A percentile compares a stretch with the other conserved stretches of the same genome.
phyloP scores from a whole-genome alignment of 2,888 invertebrate species.

The Microplitis manilae region DNA sequence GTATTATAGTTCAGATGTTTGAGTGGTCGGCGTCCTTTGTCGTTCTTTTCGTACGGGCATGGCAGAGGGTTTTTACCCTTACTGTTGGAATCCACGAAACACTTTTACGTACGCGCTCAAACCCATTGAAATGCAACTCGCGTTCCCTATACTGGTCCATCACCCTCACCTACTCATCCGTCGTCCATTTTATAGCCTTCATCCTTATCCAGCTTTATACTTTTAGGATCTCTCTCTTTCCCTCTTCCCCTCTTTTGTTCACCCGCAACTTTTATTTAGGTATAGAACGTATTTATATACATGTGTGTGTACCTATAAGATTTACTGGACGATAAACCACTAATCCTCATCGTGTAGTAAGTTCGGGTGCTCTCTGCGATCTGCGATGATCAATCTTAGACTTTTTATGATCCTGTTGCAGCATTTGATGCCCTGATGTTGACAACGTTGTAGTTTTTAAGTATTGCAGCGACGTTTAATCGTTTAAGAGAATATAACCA shows the following conservation, averaged over 20 bases:
- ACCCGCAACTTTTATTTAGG: conserved; percentile 38
- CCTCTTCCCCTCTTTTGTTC: conserved; percentile 44
- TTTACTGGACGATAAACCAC: conserved; percentile 57
- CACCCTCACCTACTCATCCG: conserved; percentile 49
- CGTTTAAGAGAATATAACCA: not conserved
- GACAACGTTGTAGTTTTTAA: not conserved
- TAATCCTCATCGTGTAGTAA: conserved; percentile 49
- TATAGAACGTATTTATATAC: conserved; percentile 13
- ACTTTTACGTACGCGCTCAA: conserved; percentile 63
- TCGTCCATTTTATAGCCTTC: conserved; percentile 32
- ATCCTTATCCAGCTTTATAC: conserved; percentile 30
- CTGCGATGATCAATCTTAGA: conserved; percentile 45
- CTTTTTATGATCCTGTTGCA: conserved; percentile 37
- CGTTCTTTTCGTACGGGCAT: conserved; percentile 58
- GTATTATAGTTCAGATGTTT: not conserved
- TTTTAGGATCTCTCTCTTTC: conserved; percentile 34
- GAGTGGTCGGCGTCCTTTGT: conserved; percentile 61
- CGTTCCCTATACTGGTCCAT: conserved; percentile 61
- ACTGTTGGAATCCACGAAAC: conserved; percentile 64
- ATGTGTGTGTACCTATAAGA: conserved; percentile 39
- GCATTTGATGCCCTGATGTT: not conserved
- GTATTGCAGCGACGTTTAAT: not conserved
- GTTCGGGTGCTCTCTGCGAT: conserved; percentile 39
- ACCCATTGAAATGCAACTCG: conserved; percentile 67
- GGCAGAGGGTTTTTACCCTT: conserved; percentile 65